phyloP scores from a whole-genome alignment of 2,797 vertebrate species.

The Dendrocincla fuliginosa region DNA sequence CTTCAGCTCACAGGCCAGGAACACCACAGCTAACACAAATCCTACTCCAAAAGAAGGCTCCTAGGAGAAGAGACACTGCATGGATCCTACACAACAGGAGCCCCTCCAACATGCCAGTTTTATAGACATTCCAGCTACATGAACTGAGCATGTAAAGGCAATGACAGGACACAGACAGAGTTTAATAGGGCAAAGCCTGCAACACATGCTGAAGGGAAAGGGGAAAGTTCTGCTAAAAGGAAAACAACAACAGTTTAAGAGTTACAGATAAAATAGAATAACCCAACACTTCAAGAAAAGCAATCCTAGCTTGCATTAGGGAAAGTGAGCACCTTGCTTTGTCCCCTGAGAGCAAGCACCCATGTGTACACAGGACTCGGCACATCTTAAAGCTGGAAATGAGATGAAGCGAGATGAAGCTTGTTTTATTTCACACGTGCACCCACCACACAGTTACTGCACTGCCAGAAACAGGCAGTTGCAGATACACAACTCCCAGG shows the following conservation, averaged over 20 bases:
- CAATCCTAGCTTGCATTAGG: not conserved
- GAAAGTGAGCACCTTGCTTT: not conserved
- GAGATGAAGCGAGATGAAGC: not conserved
- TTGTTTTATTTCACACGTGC: not conserved
- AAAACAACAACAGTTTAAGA: not conserved
- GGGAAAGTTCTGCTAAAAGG: not conserved
- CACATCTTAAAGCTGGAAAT: rapidly evolving
- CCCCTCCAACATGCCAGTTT: not conserved
- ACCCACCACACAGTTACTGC: not conserved
- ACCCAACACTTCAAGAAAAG: not conserved
- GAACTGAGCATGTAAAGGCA: not conserved
- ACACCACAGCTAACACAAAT: rapidly evolving
- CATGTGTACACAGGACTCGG: rapidly evolving
- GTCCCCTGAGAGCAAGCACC: not conserved
- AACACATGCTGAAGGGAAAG: not conserved
- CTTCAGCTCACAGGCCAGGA: not conserved
- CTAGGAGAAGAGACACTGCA: not conserved
- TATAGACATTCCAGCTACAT: not conserved
- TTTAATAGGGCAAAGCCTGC: not conserved
- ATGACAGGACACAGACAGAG: rapidly evolving
- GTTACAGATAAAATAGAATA: not conserved
- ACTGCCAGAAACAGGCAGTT: not conserved
- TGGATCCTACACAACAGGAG: rapidly evolving
- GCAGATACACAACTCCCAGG: not conserved
- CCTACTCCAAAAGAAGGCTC: not conserved